Percentiles rank a stretch among this genome's conserved stretches.
Evolutionary conservation across 2,888 invertebrate genomes (phyloP).

Genomic region (Lasioglossum figueresi): DNA sequence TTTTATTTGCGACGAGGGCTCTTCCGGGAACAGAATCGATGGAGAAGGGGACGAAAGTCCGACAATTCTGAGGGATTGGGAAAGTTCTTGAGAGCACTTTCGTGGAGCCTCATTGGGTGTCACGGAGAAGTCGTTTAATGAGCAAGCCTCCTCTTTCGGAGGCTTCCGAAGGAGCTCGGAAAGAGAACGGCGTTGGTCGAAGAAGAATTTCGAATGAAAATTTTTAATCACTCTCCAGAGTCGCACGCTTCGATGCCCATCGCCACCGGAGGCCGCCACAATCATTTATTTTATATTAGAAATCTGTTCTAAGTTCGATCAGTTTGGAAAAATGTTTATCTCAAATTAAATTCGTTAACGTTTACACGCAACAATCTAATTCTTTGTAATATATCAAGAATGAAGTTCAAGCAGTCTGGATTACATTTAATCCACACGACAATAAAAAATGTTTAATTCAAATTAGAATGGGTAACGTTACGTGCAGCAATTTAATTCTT

Average conservation of each 20-base stretch:
- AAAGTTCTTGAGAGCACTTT: constrained; percentile 52
- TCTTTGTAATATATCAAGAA: neutral
- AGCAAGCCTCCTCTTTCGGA: constrained; percentile 48
- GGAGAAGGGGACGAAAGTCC: constrained; percentile 13
- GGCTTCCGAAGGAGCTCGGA: neutral
- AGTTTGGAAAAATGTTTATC: neutral
- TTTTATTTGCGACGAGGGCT: neutral
- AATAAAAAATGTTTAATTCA: no score
- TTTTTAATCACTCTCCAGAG: constrained; percentile 9
- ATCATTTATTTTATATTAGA: neutral
- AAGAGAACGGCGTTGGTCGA: constrained; percentile 8
- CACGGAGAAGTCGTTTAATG: constrained; percentile 52
- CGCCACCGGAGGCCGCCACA: neutral
- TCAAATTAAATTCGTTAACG: neutral
- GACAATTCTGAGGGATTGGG: constrained; percentile 39
- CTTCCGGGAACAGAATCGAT: constrained; percentile 24
- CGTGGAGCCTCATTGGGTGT: constrained; percentile 40
- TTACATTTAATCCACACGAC: no score
- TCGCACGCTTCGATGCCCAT: neutral
- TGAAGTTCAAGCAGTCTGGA: neutral
- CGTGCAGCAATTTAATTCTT: no score
- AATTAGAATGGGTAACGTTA: no score
- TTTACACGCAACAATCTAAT: neutral
- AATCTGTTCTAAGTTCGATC: neutral
- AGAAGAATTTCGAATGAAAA: constrained; percentile 11